Percentiles rank a stretch among this genome's conserved stretches.
phyloP scores from a whole-genome alignment of 2,888 invertebrate species.

The Drosophila paucipuncta region DNA sequence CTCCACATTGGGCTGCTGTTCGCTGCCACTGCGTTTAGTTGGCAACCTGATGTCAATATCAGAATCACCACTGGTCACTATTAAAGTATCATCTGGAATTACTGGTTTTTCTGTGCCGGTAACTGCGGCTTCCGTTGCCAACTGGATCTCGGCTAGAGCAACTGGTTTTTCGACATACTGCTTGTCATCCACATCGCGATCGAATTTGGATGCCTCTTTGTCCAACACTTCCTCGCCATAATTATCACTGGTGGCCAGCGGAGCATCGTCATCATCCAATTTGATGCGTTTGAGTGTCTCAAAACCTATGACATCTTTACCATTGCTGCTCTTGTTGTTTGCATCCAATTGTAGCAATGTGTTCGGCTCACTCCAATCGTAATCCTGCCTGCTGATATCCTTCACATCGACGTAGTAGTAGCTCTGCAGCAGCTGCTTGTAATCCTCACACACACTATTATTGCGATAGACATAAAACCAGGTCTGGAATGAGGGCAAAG shows the following conservation, averaged over 20 bases:
- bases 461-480: conserved; percentile 90
- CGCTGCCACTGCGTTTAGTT: conserved; percentile 75
- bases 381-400: conserved; percentile 82
- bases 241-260: conserved; percentile 55
- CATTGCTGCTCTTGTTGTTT: conserved; percentile 74
- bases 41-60: conserved; percentile 71
- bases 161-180: conserved; percentile 85
- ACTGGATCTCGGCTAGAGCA: conserved; percentile 82
- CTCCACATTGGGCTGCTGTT: conserved; percentile 72
- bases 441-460: conserved; percentile 88
- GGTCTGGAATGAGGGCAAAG: conserved; percentile 87
- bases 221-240: conserved; percentile 74
- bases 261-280: conserved; percentile 69
- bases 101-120: conserved; percentile 64
- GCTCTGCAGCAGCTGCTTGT: conserved; percentile 87
- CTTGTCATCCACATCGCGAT: conserved; percentile 84
- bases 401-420: conserved; percentile 88
- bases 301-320: conserved; percentile 85
- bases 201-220: conserved; percentile 84
- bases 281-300: conserved; percentile 84
- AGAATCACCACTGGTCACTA: neutral
- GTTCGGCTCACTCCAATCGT: conserved; percentile 80
- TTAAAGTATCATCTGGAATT: neutral
- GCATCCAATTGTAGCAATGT: conserved; percentile 66
- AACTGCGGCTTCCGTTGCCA: conserved; percentile 46